A percentile compares a stretch with the other conserved stretches of the same genome.
phyloP scores from a whole-genome alignment of 2,888 invertebrate species.

The Eudemis profundana region DNA sequence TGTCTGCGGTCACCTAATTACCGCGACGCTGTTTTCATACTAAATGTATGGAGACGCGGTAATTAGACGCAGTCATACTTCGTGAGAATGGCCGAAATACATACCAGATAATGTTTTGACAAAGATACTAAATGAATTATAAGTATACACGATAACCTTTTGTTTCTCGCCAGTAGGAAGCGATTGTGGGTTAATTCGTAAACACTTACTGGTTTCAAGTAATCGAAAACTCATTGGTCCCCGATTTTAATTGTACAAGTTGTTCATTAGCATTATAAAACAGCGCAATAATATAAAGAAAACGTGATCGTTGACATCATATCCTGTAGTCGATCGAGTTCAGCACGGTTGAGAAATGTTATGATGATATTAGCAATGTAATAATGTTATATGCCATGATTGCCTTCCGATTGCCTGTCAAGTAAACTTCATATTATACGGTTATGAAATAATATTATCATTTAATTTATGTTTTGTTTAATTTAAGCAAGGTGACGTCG shows the following conservation, averaged over 20 bases:
- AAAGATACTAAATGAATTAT: not conserved
- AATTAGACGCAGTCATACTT: too few relatives aligned
- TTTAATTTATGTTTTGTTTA: too few relatives aligned
- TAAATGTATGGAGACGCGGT: too few relatives aligned
- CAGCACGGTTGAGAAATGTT: conserved; percentile 21
- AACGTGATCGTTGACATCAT: conserved; percentile 38
- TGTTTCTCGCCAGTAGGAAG: conserved; percentile 13
- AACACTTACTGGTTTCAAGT: conserved; percentile 9
- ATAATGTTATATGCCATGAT: conserved; percentile 17
- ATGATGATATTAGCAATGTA: conserved; percentile 22
- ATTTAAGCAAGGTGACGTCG: not conserved
- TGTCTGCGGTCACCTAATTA: too few relatives aligned
- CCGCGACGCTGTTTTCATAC: too few relatives aligned
- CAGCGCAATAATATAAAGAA: conserved; percentile 23
- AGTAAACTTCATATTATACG: conserved; percentile 23
- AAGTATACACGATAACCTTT: not conserved
- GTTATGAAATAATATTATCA: not conserved
- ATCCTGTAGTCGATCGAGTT: conserved; percentile 34
- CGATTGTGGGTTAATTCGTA: conserved; percentile 13
- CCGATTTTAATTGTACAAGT: conserved; percentile 23
- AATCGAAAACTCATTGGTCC: conserved; percentile 11
- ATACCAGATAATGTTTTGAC: not conserved
- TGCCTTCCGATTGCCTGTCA: conserved; percentile 20
- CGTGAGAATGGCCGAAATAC: not conserved
- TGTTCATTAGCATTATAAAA: conserved; percentile 23